phyloP scores from a whole-genome alignment of 2,113 vertebrate genomes.

The Arizona elegans region DNA sequence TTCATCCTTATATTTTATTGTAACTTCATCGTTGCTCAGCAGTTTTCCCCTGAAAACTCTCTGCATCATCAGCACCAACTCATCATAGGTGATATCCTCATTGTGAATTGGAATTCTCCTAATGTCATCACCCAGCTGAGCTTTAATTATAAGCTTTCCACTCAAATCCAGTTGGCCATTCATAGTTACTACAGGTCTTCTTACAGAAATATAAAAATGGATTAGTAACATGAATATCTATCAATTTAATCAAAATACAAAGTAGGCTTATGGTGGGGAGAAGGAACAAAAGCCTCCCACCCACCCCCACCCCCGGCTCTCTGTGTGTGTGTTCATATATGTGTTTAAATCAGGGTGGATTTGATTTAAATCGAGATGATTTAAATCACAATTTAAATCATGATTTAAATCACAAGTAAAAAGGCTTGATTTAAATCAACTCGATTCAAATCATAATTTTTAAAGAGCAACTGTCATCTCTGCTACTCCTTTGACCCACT shows the following conservation, averaged over 20 bases:
- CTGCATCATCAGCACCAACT: conserved; percentile 99
- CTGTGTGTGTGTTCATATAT: background rate
- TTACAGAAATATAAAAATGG: conserved; percentile 52
- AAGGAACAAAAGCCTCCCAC: background rate
- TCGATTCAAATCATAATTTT: too few species aligned
- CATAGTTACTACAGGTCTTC: conserved; percentile 80
- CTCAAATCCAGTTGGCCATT: conserved; percentile 98
- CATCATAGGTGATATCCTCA: conserved; percentile 98
- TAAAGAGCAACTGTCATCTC: too few species aligned
- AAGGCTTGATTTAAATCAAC: too few species aligned
- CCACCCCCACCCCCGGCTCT: accelerated
- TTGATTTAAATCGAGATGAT: too few species aligned
- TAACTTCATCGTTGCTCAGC: conserved; percentile 94
- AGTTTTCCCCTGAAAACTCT: conserved; percentile 96
- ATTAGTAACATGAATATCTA: conserved; percentile 42
- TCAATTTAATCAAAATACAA: conserved; percentile 5
- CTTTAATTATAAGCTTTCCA: conserved; percentile 99
- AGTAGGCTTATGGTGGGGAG: background rate
- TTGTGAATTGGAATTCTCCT: conserved; percentile 98
- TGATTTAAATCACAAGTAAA: too few species aligned
- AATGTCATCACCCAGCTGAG: conserved; percentile 96
- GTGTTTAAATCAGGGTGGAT: too few species aligned
- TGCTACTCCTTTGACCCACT: too few species aligned
- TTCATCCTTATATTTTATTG: conserved; percentile 99
- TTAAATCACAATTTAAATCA: too few species aligned